Evolutionary conservation across 2,888 invertebrate genomes (phyloP).

Genomic region (Lepas anatifera): DNA sequence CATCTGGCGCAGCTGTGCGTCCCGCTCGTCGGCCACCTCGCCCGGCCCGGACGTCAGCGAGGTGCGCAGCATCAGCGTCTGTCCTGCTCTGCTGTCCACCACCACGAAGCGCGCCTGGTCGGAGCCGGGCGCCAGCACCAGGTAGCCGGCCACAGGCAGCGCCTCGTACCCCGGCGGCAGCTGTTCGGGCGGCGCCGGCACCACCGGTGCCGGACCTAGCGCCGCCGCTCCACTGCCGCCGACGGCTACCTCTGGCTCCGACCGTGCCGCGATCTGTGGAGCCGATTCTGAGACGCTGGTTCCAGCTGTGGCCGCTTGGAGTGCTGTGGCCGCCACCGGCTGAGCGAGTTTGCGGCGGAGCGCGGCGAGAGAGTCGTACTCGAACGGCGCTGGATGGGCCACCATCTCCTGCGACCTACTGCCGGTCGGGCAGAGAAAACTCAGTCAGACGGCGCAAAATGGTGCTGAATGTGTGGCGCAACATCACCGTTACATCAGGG

Average conservation of each 20-base stretch:
- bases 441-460: background rate
- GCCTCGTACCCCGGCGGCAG: background rate
- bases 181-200: background rate
- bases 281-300: too few relatives aligned
- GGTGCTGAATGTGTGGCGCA: too few relatives aligned
- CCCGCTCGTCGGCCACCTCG: background rate
- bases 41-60: background rate
- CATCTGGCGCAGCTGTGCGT: background rate
- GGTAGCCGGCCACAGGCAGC: conserved; percentile 4
- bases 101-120: conserved; percentile 9
- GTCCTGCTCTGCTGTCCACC: background rate
- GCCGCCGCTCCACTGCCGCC: background rate
- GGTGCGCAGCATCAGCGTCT: background rate
- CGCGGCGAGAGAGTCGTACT: background rate
- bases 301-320: too few relatives aligned
- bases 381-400: background rate
- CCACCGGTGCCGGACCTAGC: background rate
- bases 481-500: too few relatives aligned
- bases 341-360: background rate
- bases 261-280: too few relatives aligned
- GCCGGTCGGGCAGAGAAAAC: background rate
- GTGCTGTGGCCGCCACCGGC: too few relatives aligned
- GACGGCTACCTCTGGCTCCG: too few relatives aligned
- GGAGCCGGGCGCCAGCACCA: background rate
- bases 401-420: background rate